Base-by-base conservation (phyloP, 2,113 vertebrate genomes). In the Raphicerus campestris region DNA sequence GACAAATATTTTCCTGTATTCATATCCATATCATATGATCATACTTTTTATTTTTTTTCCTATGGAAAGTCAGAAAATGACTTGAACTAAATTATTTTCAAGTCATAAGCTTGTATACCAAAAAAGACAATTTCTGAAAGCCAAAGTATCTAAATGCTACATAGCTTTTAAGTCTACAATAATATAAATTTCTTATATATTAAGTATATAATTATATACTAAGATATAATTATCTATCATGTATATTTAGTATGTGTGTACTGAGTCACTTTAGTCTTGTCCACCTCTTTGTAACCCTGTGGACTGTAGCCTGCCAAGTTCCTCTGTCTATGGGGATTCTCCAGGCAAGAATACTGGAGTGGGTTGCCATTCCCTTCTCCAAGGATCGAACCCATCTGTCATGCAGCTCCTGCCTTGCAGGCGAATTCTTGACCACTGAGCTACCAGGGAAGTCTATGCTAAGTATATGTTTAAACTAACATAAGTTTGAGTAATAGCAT, bases 41-140 rank as follows among this genome's bases (percentile, higher is more conserved):
- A 86, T 94, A 42, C 14, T 81, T 84, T 96, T 95, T 73, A 3
- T 39, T 92, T 93, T 85, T 66, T 92, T 93, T 92, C 66, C 70
- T 75, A 75, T 75, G 22, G 35, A 14, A 42, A 24, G 70, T 73
- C 20, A 73, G 35, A 42, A 75, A 75, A 73, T 75, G 22, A 87
- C 10, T 93, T 82, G 28, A 87, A 58, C 10, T 49, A 85, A 94
- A 90, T 77, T 96, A 10, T 83, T 90, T 96, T 47, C n/a, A 93
- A 85, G 5, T 95, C 42, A 51, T 61, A 91, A 90, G 7, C 42
- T 92, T 19, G 5, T 11, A 49, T 81, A 39, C 28, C 60, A 10
- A 77, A 91, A 93, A 85, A 87, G 53, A 84, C 10, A 88, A 78
- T 20, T 51, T 70, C 4, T 92, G 35, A 92, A 96, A 81, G 92